phyloP scores from a whole-genome alignment of 2,888 invertebrate species.

The Tenthredo livida region DNA sequence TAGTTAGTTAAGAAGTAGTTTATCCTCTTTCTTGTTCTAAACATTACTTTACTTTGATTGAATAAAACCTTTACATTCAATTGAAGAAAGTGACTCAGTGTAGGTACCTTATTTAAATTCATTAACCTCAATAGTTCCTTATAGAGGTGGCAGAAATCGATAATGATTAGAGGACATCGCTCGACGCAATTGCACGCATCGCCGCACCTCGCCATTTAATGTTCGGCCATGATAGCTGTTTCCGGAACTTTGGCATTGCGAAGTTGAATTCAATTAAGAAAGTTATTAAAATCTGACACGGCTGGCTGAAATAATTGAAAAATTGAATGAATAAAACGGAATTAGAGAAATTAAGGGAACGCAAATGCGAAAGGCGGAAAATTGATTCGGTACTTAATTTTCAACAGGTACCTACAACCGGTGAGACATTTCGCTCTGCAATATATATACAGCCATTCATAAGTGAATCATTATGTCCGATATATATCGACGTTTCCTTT shows the following conservation, averaged over 20 bases:
- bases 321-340: slow-evolving; percentile 7
- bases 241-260: background rate
- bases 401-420: background rate
- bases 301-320: background rate
- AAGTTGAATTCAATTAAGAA: background rate
- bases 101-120: too few relatives aligned
- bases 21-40: too few relatives aligned
- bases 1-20: too few relatives aligned
- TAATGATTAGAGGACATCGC: background rate
- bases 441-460: background rate
- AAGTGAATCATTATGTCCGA: background rate
- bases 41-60: too few relatives aligned
- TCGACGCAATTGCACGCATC: background rate
- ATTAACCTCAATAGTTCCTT: background rate
- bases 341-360: background rate
- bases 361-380: background rate
- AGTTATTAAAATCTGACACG: background rate
- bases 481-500: background rate
- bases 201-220: background rate
- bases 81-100: too few relatives aligned
- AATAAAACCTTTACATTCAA: too few relatives aligned
- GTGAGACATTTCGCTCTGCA: background rate
- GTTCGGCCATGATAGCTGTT: background rate
- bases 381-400: background rate
- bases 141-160: background rate